phyloP scores from a whole-genome alignment of 2,888 invertebrate genomes.

The Pristionchus mayeri region DNA sequence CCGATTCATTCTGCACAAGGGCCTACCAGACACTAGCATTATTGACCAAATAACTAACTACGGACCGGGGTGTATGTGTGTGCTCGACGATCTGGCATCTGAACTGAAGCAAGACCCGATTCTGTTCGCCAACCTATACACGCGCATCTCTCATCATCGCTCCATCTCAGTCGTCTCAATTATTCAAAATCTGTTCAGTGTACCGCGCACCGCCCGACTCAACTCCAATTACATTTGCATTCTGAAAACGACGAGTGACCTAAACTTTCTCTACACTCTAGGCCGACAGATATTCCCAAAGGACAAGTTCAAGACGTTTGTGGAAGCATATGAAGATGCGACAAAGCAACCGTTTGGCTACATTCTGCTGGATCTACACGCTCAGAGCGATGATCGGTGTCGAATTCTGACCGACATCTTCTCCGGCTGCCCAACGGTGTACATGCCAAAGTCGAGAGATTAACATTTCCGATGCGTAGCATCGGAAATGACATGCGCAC shows the following conservation, averaged over 20 bases:
- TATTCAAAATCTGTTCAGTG: not conserved
- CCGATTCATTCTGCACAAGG: not conserved
- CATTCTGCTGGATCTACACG: not conserved
- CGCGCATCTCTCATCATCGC: not conserved
- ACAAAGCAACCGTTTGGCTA: not conserved
- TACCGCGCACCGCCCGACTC: not conserved
- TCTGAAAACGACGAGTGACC: not conserved
- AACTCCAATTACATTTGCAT: not conserved
- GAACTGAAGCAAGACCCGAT: not conserved
- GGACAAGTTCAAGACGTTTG: not conserved
- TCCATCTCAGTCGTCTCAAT: not conserved
- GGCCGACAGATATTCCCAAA: not conserved
- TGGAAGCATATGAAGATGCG: not conserved
- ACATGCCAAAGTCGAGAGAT: not conserved
- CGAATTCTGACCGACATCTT: not conserved
- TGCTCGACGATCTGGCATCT: not conserved
- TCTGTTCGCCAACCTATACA: not conserved
- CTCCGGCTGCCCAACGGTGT: not conserved
- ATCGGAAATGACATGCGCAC: no score
- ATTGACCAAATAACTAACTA: not conserved
- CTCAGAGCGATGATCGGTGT: not conserved
- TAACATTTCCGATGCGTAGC: no score
- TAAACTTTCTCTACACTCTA: not conserved
- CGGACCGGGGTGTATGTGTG: not conserved
- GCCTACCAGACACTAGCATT: not conserved